Evolutionary conservation across 2,113 vertebrate species (phyloP).

Genomic region (Psittacus erithacus): DNA sequence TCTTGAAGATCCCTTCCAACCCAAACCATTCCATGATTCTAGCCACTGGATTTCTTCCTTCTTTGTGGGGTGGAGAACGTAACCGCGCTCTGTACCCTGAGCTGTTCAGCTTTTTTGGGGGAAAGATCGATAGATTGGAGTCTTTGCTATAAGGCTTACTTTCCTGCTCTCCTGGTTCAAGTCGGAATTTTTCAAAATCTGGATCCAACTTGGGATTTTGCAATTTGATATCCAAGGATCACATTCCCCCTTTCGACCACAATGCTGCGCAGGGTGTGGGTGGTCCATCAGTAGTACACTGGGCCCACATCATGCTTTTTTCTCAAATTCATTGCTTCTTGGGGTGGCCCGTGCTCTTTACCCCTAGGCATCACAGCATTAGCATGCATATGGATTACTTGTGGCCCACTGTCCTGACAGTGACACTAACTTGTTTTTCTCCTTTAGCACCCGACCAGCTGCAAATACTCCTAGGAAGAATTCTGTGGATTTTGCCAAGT

Average conservation of each 20-base stretch:
- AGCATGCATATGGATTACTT: not conserved
- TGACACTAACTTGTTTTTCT: not conserved
- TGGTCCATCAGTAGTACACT: not conserved
- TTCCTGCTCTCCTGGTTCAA: not conserved
- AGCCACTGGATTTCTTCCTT: not conserved
- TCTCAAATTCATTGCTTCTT: not conserved
- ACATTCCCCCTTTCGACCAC: not conserved
- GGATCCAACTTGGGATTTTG: not conserved
- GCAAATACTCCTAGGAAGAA: not conserved
- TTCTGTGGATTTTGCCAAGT: not conserved
- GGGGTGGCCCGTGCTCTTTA: not conserved
- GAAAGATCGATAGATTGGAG: not conserved
- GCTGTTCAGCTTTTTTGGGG: not conserved
- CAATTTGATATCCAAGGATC: not conserved
- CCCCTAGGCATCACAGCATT: rapidly evolving
- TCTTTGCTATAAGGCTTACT: not conserved
- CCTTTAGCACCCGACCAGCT: not conserved
- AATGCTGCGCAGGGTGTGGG: not conserved
- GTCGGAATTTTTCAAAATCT: not conserved
- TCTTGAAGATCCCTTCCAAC: not conserved
- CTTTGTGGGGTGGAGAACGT: not conserved
- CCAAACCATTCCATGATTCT: not conserved
- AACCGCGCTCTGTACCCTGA: not conserved
- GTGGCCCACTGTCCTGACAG: not conserved
- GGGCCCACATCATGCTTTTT: not conserved